Evolutionary conservation across 1,140 invertebrate species (phyloP).

Genomic region (Lasioglossum albipes): DNA sequence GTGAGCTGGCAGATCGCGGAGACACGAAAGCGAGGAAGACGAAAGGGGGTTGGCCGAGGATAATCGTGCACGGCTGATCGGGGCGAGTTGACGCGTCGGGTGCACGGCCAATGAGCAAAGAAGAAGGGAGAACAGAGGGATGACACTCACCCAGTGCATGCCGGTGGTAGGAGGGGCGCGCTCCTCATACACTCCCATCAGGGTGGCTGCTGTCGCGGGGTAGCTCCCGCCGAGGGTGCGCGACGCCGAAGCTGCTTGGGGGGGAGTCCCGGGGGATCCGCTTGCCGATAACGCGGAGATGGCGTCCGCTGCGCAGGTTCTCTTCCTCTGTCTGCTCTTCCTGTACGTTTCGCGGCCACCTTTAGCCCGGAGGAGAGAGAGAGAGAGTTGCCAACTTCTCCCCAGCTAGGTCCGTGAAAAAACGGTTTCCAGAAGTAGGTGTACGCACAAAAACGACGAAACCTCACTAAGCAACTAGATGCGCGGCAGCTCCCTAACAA

Average conservation of each 20-base stretch:
- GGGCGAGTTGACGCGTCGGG: neutral
- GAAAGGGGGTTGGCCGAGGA: no score
- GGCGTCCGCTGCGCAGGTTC: conserved; percentile 69
- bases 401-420: no score
- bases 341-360: conserved; percentile 36
- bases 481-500: no score
- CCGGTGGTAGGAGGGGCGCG: conserved; percentile 81
- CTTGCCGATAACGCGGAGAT: conserved; percentile 73
- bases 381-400: no score
- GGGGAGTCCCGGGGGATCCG: conserved; percentile 71
- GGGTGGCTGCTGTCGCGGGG: conserved; percentile 79
- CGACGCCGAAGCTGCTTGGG: conserved; percentile 72
- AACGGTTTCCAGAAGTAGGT: no score
- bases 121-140: conserved; percentile 52
- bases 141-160: conserved; percentile 81
- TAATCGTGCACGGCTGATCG: no score
- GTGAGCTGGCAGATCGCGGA: neutral
- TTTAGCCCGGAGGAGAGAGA: neutral
- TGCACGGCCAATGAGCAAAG: conserved; percentile 52
- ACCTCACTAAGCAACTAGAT: no score
- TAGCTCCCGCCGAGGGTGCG: conserved; percentile 76
- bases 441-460: no score
- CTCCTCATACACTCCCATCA: conserved; percentile 83
- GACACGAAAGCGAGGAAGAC: no score
- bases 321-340: conserved; percentile 54